Evolutionary conservation across 2,113 vertebrate genomes (phyloP), one percentile per base, ranked within the genome.

Genomic region (Malaclemys terrapin): DNA sequence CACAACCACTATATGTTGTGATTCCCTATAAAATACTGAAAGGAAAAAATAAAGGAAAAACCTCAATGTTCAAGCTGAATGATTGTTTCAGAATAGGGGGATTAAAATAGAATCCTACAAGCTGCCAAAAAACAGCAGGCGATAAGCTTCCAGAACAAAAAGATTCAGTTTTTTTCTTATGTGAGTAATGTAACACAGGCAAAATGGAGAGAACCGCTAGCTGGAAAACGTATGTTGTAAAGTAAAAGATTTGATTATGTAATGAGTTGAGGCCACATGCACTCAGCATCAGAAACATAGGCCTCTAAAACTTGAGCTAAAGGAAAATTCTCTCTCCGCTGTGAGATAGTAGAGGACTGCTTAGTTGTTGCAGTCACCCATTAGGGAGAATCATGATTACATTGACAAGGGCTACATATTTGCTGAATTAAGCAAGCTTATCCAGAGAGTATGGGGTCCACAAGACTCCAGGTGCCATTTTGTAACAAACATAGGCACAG

Each of bases 71-170:
- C 62, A 29, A 53, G 16, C 56, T 95, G 54, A 93, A 79, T 91
- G 49, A 20, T 65, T 81, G 27, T 35, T 87, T 89, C 84, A 80
- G 10, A 5, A 45, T 88, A 7, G 76, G 0, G 0, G 50, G 53
- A 42, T 78, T 91, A 72, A 85, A 90, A 59, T 38, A 42, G 56
- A 84, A 52, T 85, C 88, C 72, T 83, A 13, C 6, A 62, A 85
- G 80, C 53, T 72, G 80, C 31, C 57, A 89, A 84, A 80, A n/a
- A 59, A 65, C 76, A 69, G 80, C 11, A 92, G 79, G 57, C 35
- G 82, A 72, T 69, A 65, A 84, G 53, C 80, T 95, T 93, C 89
- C 80, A 88, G 47, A 94, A 22, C 17, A 93, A 59, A 88, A 88
- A 16, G 31, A 14, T 86, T 3, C 50, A 82, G 50, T 80, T 56